These are phyloP conservation scores for Spisula subtruncata DNA, from an alignment of 2,888 invertebrate species.

Conservation along the genomic window DNA sequence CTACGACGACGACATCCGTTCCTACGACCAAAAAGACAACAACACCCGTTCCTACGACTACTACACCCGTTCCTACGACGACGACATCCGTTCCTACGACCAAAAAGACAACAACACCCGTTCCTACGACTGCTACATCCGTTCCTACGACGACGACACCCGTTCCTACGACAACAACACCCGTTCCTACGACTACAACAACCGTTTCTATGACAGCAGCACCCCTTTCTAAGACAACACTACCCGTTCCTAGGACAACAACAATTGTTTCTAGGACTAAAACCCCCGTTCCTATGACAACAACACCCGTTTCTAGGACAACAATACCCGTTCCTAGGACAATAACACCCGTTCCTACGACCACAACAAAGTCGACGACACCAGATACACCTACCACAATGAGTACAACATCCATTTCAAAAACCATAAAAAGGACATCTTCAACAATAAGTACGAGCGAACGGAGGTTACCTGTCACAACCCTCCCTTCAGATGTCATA, in stretches of 20 bases:
- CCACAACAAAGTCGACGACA: not conserved
- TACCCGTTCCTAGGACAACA: too few species aligned
- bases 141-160: too few species aligned
- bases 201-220: too few species aligned
- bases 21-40: too few species aligned
- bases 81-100: not conserved
- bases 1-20: not conserved
- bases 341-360: not conserved
- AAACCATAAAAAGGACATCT: not conserved
- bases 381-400: not conserved
- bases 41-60: not conserved
- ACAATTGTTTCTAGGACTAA: too few species aligned
- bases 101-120: not conserved
- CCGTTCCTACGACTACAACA: too few species aligned
- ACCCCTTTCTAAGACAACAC: too few species aligned
- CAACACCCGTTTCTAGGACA: too few species aligned
- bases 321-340: too few species aligned
- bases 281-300: too few species aligned
- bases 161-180: too few species aligned
- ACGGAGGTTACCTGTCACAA: not conserved
- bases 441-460: not conserved
- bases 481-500: not conserved
- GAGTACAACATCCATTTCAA: not conserved
- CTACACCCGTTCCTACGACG: not conserved
- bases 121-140: not conserved